Percentiles rank a stretch among this genome's conserved stretches.
These are phyloP conservation scores for Tauraco erythrolophus DNA, from an alignment of 2,113 vertebrate species.

Conservation along the genomic window DNA sequence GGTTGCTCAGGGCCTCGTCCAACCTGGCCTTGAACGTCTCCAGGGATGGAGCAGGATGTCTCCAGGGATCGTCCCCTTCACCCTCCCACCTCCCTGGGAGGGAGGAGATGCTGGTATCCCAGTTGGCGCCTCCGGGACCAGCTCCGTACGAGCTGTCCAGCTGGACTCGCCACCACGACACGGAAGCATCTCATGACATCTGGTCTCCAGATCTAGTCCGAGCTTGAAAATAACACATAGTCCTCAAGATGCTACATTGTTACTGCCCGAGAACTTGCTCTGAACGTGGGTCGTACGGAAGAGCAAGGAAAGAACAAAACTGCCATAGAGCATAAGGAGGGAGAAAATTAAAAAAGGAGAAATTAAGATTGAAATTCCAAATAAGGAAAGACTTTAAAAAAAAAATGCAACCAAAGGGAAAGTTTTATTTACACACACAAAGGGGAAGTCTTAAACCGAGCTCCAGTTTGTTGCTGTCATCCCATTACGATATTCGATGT, in stretches of 20 bases:
- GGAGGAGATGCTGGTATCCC: background rate
- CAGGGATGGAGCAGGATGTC: no score
- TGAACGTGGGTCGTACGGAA: background rate
- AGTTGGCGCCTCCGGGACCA: background rate
- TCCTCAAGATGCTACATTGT: no score
- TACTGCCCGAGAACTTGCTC: no score
- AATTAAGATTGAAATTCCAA: background rate
- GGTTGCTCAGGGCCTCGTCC: no score
- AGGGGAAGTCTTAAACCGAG: no score
- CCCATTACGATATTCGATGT: fast-evolving
- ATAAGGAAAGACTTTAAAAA: background rate
- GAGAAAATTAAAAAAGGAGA: background rate
- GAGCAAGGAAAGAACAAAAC: background rate
- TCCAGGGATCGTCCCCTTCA: background rate
- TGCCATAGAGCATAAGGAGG: background rate
- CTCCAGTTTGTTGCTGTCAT: fast-evolving
- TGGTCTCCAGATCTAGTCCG: background rate
- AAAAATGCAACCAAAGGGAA: background rate
- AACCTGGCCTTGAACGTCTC: no score
- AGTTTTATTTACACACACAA: background rate
- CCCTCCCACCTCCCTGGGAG: background rate
- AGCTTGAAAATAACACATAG: background rate
- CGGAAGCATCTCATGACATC: background rate
- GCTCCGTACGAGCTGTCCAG: background rate
- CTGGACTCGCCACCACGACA: background rate